Percentiles rank a stretch among this genome's conserved stretches.
phyloP scores from a whole-genome alignment of 2,797 vertebrate species.

The Chelon auratus region DNA sequence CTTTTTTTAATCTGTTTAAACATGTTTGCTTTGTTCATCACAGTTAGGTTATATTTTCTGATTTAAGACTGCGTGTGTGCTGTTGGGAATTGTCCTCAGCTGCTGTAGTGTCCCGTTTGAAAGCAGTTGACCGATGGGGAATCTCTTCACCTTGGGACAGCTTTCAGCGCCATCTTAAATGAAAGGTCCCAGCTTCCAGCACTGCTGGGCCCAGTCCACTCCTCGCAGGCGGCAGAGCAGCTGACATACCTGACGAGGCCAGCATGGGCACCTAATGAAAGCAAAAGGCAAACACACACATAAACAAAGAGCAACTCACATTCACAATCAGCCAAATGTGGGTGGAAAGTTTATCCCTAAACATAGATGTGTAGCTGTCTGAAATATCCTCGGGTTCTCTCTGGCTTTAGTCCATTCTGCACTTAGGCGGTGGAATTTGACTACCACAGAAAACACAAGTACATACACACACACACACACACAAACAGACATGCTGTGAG shows the following conservation, averaged over 20 bases:
- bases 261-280: conserved; percentile 67
- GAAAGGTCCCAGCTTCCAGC: conserved; percentile 70
- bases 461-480: conserved; percentile 23
- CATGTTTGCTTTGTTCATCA: conserved; percentile 26
- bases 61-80: conserved; percentile 22
- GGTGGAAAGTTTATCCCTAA: conserved; percentile 79
- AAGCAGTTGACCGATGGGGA: conserved; percentile 73
- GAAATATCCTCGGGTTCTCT: conserved; percentile 63
- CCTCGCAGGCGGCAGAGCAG: conserved; percentile 70
- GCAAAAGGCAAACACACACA: conserved; percentile 46
- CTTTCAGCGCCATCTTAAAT: conserved; percentile 81
- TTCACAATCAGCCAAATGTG: conserved; percentile 61
- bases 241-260: conserved; percentile 78
- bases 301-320: conserved; percentile 61
- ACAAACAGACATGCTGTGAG: conserved; percentile 34
- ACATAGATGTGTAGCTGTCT: conserved; percentile 72
- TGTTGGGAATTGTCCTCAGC: conserved; percentile 56
- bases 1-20: conserved; percentile 7
- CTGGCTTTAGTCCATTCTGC: conserved; percentile 60
- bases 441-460: conserved; percentile 59
- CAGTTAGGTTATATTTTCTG: conserved; percentile 19
- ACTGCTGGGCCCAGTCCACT: conserved; percentile 42
- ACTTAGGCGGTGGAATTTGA: conserved; percentile 62
- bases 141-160: conserved; percentile 75
- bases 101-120: conserved; percentile 61